These are phyloP conservation scores for Bovichtus variegatus DNA, from an alignment of 2,797 vertebrate species.

Conservation along the genomic window DNA sequence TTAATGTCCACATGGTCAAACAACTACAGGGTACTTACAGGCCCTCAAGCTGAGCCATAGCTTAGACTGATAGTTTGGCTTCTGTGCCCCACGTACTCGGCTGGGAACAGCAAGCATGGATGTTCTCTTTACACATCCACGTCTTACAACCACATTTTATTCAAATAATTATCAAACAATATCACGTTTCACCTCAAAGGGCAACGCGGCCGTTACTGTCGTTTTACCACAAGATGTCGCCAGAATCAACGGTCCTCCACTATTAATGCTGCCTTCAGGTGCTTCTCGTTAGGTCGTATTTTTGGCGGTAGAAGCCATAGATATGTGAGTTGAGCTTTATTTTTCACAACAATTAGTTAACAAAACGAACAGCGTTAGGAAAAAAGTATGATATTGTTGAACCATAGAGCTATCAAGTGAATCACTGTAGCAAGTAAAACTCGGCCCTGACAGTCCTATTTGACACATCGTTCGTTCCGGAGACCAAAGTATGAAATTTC, in stretches of 20 bases:
- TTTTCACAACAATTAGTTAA: neutral
- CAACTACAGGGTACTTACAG: no score
- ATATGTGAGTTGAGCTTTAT: neutral
- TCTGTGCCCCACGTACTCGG: neutral
- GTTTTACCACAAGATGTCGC: conserved; percentile 61
- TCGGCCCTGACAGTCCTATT: neutral
- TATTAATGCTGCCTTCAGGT: conserved; percentile 5
- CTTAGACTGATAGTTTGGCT: neutral
- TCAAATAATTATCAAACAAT: neutral
- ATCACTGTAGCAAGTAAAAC: neutral
- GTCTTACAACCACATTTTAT: neutral
- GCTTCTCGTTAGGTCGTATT: neutral
- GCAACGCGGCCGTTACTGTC: accelerated
- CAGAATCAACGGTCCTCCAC: neutral
- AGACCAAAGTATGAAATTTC: accelerated
- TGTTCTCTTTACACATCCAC: no score
- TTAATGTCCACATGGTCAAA: neutral
- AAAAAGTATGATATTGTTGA: neutral
- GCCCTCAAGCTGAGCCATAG: neutral
- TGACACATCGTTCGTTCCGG: neutral
- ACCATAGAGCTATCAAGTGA: neutral
- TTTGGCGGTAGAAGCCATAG: no score
- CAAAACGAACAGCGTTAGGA: neutral
- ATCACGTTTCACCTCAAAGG: accelerated
- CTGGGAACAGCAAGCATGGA: no score